Conservation (phyloP, 2,113 vertebrate genomes). For the Orycteropus afer region DNA sequence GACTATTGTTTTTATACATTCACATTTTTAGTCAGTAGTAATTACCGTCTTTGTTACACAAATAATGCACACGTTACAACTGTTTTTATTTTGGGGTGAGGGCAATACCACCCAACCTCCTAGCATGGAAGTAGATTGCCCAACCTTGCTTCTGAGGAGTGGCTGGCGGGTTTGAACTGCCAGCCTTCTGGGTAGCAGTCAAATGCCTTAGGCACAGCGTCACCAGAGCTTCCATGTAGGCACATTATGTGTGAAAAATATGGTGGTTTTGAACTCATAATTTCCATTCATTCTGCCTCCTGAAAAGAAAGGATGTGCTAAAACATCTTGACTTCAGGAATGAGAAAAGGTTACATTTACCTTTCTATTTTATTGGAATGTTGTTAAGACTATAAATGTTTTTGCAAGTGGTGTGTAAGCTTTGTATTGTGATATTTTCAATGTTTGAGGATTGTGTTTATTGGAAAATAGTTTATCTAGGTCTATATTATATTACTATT, state of each 20-base stretch:
- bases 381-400: neutral
- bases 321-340: neutral
- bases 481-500: neutral
- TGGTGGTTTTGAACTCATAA: neutral
- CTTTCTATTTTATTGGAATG: neutral
- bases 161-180: too few species aligned
- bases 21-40: neutral
- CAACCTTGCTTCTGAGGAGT: too few species aligned
- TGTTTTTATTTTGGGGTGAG: too few species aligned
- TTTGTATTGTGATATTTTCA: neutral
- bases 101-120: too few species aligned
- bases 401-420: neutral
- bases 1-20: neutral
- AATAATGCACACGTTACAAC: too few species aligned
- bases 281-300: neutral
- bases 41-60: neutral
- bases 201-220: too few species aligned
- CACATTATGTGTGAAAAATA: too few species aligned
- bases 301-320: neutral
- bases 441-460: neutral
- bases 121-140: too few species aligned
- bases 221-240: too few species aligned
- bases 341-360: neutral
- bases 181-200: too few species aligned
- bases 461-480: neutral